These are phyloP conservation scores for Seladonia tumulorum DNA, from an alignment of 2,888 invertebrate genomes.

Conservation along the genomic window DNA sequence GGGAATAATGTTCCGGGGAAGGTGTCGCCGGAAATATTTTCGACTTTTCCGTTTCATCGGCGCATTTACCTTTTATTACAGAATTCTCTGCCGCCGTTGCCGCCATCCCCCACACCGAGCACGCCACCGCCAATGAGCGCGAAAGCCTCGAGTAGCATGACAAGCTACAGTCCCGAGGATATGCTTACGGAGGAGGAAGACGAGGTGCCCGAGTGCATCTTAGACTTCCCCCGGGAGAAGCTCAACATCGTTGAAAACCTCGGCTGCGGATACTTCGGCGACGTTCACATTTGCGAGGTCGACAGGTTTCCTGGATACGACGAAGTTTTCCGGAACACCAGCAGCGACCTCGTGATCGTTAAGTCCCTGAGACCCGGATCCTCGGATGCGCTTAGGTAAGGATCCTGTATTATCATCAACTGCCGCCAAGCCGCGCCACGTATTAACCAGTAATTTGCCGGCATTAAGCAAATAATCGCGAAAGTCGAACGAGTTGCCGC, in stretches of 20 bases:
- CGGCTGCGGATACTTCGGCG: constrained; percentile 91
- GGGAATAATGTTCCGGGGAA: neutral
- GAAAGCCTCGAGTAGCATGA: constrained; percentile 83
- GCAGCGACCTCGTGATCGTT: constrained; percentile 88
- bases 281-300: constrained; percentile 89
- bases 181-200: constrained; percentile 85
- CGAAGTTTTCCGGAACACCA: constrained; percentile 79
- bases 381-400: constrained; percentile 85
- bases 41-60: neutral
- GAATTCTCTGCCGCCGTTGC: constrained; percentile 83
- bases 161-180: constrained; percentile 84
- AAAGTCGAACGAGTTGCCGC: constrained; percentile 9
- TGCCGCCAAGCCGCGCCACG: neutral
- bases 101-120: constrained; percentile 83
- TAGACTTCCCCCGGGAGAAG: constrained; percentile 90
- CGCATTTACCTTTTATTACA: constrained; percentile 55
- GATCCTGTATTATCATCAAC: constrained; percentile 37
- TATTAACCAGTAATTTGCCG: constrained; percentile 21
- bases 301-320: constrained; percentile 83
- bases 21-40: constrained; percentile 1
- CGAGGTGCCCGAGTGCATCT: constrained; percentile 76
- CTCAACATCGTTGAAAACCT: constrained; percentile 91
- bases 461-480: constrained; percentile 27
- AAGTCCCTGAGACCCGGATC: constrained; percentile 89
- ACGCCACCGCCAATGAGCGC: constrained; percentile 83